Base-by-base conservation (phyloP, 2,797 vertebrate species). In the Mionectes olivaceus region DNA sequence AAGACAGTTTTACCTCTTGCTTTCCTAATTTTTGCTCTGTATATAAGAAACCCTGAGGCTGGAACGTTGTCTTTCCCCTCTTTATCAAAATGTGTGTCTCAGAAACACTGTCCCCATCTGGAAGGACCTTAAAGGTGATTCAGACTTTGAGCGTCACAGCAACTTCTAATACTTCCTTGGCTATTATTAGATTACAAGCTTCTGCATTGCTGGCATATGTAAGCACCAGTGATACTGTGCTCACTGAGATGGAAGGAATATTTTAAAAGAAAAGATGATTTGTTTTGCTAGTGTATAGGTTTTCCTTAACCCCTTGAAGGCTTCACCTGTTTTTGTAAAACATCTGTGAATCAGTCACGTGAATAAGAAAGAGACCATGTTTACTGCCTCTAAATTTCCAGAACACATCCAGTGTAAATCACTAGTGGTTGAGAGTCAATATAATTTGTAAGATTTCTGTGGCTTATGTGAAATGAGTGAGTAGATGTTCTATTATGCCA, bases 1-100 rank as follows among this genome's bases (percentile, higher is more conserved):
- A 76, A 69, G 61, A 78, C 21, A 59, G 41, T 81, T 94, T 83
- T 69, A 35, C 89, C 32, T 89, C 65, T 87, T 89, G 39, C 59
- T 91, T 95, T 87, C 57, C 39, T 88, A 70, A 87, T 84, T 76
- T 97, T 94, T 95, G 52, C 74, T 83, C 61, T 88, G 70, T 91
- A 30, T 78, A 8, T 76, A 83, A 86, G 70, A 83, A 92, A 74
- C 56, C 33, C 63, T 32, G 41, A 82, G 74, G 59, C 55, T 76
- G 44, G 44, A 88, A 67, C 73, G 28, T 78, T 71, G 44, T 74
- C 44, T 93, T 90, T 93, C 46, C 27, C 13, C 22, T 71, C 25
- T 83, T 30, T 88, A 1, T 90, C 0, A 0, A 86, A 50, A 47
- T 5, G 1, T 1, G 2, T 43, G 22, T 83, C 65, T 92, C 69